Percentiles rank a stretch among this genome's conserved stretches.
phyloP scores from a whole-genome alignment of 1,140 invertebrate species.

The Calephelis nemesis region DNA sequence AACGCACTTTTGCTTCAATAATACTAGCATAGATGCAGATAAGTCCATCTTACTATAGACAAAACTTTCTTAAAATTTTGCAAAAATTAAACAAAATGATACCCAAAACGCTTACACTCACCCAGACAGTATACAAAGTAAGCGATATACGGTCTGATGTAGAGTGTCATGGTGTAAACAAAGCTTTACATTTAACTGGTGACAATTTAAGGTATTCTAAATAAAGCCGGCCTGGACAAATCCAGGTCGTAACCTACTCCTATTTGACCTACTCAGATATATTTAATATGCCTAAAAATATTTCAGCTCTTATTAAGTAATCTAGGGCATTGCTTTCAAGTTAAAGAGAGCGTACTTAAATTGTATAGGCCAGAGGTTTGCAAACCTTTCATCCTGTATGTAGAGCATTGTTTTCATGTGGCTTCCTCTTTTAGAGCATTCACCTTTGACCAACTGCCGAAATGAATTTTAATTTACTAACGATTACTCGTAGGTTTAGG shows the following conservation, averaged over 20 bases:
- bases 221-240: not conserved
- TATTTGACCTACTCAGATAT: slow-evolving; percentile 12
- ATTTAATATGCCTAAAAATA: slow-evolving; percentile 16
- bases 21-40: too few relatives aligned
- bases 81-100: too few relatives aligned
- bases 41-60: too few relatives aligned
- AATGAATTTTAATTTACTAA: not conserved
- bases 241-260: not conserved
- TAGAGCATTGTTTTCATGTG: slow-evolving; percentile 11
- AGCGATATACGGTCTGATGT: too few relatives aligned
- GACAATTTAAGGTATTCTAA: not conserved
- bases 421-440: not conserved
- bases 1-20: too few relatives aligned
- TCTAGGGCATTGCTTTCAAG: slow-evolving; percentile 13
- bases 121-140: too few relatives aligned
- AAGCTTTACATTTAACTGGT: too few relatives aligned
- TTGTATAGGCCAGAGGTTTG: slow-evolving; percentile 9
- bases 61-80: too few relatives aligned
- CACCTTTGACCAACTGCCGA: not conserved
- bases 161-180: too few relatives aligned
- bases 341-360: slow-evolving; percentile 12
- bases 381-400: slow-evolving; percentile 7
- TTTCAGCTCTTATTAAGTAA: slow-evolving; percentile 15
- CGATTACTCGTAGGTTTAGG: not conserved
- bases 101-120: too few relatives aligned